Percentiles rank a stretch among this genome's conserved stretches.
Conservation (phyloP, 2,113 vertebrate genomes). For the Pygoscelis antarcticus region DNA sequence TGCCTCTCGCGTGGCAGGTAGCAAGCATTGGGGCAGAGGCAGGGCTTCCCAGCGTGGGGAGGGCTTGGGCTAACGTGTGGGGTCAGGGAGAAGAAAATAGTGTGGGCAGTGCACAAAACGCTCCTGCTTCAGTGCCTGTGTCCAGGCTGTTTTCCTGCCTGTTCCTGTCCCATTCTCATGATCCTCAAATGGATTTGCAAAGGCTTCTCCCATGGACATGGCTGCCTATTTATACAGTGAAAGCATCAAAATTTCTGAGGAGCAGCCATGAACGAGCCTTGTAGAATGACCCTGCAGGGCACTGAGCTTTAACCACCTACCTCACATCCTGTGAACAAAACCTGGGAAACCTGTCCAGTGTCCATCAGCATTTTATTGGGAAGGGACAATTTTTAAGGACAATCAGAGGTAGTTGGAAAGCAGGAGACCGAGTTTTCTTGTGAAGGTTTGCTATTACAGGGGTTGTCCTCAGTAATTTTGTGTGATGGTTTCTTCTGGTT, state of each 20-base stretch:
- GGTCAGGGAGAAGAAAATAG: background rate
- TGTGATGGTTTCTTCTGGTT: background rate
- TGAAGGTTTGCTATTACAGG: background rate
- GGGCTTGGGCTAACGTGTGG: accelerated
- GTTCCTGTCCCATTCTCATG: background rate
- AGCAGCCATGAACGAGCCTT: background rate
- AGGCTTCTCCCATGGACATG: background rate
- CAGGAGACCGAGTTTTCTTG: background rate
- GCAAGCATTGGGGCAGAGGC: background rate
- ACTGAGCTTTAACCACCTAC: background rate
- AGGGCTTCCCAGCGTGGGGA: accelerated
- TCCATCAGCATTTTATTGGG: accelerated
- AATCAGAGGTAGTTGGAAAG: background rate
- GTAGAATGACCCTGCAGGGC: background rate
- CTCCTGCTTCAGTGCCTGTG: background rate
- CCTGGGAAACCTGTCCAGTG: background rate
- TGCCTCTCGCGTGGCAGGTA: accelerated
- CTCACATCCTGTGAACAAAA: background rate
- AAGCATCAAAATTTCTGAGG: background rate
- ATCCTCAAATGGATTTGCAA: background rate
- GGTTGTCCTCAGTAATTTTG: background rate
- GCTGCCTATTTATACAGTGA: background rate
- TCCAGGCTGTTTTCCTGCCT: background rate
- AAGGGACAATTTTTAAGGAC: background rate
- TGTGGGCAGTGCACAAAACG: background rate